A percentile compares a stretch with the other conserved stretches of the same genome.
These are phyloP conservation scores for Caenorhabditis briggsae DNA, from an alignment of 1,140 invertebrate genomes.

Conservation along the genomic window DNA sequence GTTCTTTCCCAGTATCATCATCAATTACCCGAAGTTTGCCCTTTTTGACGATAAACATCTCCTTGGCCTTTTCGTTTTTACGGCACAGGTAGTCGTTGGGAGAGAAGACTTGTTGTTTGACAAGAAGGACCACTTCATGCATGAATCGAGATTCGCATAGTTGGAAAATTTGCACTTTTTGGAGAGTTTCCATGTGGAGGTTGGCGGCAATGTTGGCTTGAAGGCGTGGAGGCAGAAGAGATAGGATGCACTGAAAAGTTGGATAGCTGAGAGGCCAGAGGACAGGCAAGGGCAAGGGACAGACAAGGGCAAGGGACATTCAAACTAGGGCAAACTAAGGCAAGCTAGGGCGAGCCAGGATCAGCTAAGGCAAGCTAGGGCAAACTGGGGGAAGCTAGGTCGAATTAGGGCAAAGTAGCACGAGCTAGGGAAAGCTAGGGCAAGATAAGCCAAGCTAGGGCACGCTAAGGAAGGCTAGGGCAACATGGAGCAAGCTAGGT, in stretches of 20 bases:
- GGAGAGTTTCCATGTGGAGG: conserved; percentile 61
- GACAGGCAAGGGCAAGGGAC: too few species aligned
- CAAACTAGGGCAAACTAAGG: too few species aligned
- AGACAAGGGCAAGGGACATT: too few species aligned
- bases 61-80: conserved; percentile 58
- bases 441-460: too few species aligned
- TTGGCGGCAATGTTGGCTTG: conserved; percentile 53
- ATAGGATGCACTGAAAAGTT: conserved; percentile 44
- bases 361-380: too few species aligned
- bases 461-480: too few species aligned
- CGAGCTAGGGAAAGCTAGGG: too few species aligned
- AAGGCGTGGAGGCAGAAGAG: conserved; percentile 57
- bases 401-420: too few species aligned
- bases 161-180: conserved; percentile 40
- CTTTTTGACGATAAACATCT: conserved; percentile 62
- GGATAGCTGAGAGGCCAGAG: neutral
- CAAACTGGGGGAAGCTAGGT: too few species aligned
- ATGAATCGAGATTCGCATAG: conserved; percentile 54
- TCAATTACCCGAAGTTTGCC: conserved; percentile 51
- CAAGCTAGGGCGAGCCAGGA: neutral
- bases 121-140: conserved; percentile 51
- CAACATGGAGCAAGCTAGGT: too few species aligned
- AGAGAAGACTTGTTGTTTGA: conserved; percentile 60
- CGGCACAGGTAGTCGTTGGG: conserved; percentile 61
- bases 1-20: conserved; percentile 22